phyloP scores from a whole-genome alignment of 2,797 vertebrate genomes.

The Myotis pilosus region DNA sequence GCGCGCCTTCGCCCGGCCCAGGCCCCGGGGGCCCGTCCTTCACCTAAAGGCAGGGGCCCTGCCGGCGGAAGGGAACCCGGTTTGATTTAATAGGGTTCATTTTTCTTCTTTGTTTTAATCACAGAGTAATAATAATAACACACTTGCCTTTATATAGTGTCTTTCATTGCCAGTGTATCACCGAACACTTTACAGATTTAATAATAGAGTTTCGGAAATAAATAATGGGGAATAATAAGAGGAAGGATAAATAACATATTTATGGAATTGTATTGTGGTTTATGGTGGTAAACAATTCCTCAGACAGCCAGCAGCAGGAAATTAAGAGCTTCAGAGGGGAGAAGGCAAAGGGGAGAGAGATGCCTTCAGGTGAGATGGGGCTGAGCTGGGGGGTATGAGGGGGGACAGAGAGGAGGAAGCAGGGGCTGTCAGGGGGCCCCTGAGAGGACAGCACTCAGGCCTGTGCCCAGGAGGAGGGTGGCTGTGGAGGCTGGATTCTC shows the following conservation, averaged over 20 bases:
- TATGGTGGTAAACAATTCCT: slow-evolving; percentile 68
- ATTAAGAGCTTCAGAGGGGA: neutral
- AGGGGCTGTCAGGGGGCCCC: neutral
- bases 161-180: slow-evolving; percentile 76
- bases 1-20: neutral
- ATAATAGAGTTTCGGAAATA: slow-evolving; percentile 81
- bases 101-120: slow-evolving; percentile 79
- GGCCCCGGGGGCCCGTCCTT: neutral
- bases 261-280: slow-evolving; percentile 74
- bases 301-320: slow-evolving; percentile 47
- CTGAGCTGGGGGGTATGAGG: neutral
- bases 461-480: too few relatives aligned
- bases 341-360: neutral
- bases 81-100: slow-evolving; percentile 54
- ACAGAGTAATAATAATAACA: slow-evolving; percentile 64
- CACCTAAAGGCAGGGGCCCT: slow-evolving; percentile 44
- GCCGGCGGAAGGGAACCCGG: neutral
- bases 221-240: slow-evolving; percentile 81
- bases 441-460: neutral
- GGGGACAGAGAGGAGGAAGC: neutral
- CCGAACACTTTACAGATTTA: slow-evolving; percentile 78
- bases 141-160: slow-evolving; percentile 62
- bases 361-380: neutral
- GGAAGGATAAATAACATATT: slow-evolving; percentile 82
- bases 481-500: neutral